phyloP scores from a whole-genome alignment of 2,888 invertebrate genomes.

The Lathronympha strigana region DNA sequence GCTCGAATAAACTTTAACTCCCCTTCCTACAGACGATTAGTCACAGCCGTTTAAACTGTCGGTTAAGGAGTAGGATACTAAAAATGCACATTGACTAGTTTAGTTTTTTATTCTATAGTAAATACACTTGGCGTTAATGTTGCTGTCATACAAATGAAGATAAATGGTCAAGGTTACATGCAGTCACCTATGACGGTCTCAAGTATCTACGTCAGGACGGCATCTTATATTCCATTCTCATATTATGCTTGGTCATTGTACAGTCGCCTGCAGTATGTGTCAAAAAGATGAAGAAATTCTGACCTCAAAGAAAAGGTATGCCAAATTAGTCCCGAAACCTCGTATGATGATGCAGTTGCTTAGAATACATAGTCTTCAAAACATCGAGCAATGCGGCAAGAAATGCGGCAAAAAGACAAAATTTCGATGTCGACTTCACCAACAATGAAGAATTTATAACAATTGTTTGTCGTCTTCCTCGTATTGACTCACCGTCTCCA shows the following conservation, averaged over 20 bases:
- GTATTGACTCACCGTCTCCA: neutral
- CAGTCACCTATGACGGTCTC: slow-evolving; percentile 23
- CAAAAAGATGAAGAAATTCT: neutral
- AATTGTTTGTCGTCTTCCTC: too few relatives aligned
- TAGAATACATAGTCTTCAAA: too few relatives aligned
- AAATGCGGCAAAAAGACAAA: too few relatives aligned
- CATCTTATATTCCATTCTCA: slow-evolving; percentile 3
- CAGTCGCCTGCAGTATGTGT: neutral
- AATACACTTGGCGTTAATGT: slow-evolving; percentile 1
- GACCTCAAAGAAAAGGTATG: too few relatives aligned
- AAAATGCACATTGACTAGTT: slow-evolving; percentile 19
- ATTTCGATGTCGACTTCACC: too few relatives aligned
- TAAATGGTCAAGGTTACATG: slow-evolving; percentile 27
- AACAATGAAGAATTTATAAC: too few relatives aligned
- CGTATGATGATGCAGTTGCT: too few relatives aligned
- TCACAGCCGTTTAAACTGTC: slow-evolving; percentile 15
- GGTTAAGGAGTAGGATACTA: slow-evolving; percentile 20
- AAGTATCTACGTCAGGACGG: neutral
- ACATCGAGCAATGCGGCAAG: too few relatives aligned
- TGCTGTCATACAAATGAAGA: slow-evolving; percentile 14
- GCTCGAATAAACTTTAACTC: slow-evolving; percentile 20
- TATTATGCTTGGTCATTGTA: neutral
- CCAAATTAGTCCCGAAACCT: too few relatives aligned
- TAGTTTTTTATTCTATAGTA: slow-evolving; percentile 19
- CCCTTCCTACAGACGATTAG: slow-evolving; percentile 17